These are phyloP conservation scores for Scarus forsteni DNA, from an alignment of 2,797 vertebrate genomes.

Conservation along the genomic window DNA sequence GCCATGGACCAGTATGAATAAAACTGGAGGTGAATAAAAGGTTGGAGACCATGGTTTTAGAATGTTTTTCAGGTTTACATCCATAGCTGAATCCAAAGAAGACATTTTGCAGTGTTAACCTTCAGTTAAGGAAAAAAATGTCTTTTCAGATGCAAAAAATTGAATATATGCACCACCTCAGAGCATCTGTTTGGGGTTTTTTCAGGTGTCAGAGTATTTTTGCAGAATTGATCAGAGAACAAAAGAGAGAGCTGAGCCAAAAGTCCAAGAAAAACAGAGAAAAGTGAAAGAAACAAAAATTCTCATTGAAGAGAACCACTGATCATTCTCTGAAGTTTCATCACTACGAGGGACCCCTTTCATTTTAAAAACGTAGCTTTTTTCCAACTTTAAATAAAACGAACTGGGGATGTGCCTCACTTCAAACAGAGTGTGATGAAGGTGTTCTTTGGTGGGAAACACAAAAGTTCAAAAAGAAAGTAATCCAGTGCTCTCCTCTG, in stretches of 20 bases:
- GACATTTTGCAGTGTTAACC: too few species aligned
- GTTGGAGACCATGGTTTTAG: too few species aligned
- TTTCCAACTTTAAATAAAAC: neutral
- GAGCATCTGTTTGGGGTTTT: too few species aligned
- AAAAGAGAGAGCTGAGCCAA: neutral
- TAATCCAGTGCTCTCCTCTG: neutral
- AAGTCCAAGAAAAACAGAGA: neutral
- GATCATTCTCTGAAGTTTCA: neutral
- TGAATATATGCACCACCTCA: too few species aligned
- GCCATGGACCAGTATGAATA: too few species aligned
- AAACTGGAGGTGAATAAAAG: too few species aligned
- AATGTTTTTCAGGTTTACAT: too few species aligned
- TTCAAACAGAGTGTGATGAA: slow-evolving; percentile 7
- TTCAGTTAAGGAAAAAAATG: too few species aligned
- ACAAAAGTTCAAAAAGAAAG: slow-evolving; percentile 1
- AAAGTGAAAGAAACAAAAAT: neutral
- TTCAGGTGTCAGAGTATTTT: too few species aligned
- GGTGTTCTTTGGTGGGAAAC: neutral
- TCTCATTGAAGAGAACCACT: neutral
- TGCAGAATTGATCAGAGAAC: too few species aligned
- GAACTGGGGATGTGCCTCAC: neutral
- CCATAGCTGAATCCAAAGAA: too few species aligned
- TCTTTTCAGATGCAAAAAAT: too few species aligned
- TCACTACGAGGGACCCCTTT: neutral
- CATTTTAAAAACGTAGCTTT: neutral